phyloP scores from a whole-genome alignment of 2,797 vertebrate species.

The Macropodus opercularis region DNA sequence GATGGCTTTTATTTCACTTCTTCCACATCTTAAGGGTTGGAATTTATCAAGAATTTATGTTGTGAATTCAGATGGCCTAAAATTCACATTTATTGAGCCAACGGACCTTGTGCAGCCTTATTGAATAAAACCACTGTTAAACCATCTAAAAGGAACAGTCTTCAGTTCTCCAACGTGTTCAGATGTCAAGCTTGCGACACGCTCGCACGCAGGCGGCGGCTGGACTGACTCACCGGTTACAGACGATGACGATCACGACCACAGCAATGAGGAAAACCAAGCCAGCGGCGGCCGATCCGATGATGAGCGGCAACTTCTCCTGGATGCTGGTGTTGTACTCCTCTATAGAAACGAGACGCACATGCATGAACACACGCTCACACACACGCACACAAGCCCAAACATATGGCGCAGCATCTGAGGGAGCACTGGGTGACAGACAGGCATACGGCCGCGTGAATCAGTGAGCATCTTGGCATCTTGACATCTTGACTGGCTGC shows the following conservation, averaged over 20 bases:
- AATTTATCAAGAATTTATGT: slow-evolving; percentile 44
- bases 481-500: slow-evolving; percentile 61
- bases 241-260: slow-evolving; percentile 94
- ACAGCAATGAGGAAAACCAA: slow-evolving; percentile 96
- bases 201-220: slow-evolving; percentile 14
- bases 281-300: slow-evolving; percentile 93
- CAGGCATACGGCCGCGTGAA: slow-evolving; percentile 76
- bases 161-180: slow-evolving; percentile 8
- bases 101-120: neutral
- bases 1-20: slow-evolving; percentile 25
- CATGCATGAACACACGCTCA: slow-evolving; percentile 36
- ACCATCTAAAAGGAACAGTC: slow-evolving; percentile 1
- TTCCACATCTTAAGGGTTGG: slow-evolving; percentile 32
- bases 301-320: slow-evolving; percentile 97
- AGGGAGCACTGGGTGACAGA: slow-evolving; percentile 76
- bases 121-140: slow-evolving; percentile 28
- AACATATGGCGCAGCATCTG: slow-evolving; percentile 75
- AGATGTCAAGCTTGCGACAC: neutral
- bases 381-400: slow-evolving; percentile 45
- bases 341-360: slow-evolving; percentile 75
- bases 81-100: slow-evolving; percentile 18
- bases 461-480: slow-evolving; percentile 63
- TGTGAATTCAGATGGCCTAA: slow-evolving; percentile 13
- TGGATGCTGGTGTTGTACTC: slow-evolving; percentile 98
- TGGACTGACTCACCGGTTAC: slow-evolving; percentile 88